Evolutionary conservation across 2,888 invertebrate genomes (phyloP), one percentile per base, ranked within the genome.

Genomic region (Tigriopus californicus): DNA sequence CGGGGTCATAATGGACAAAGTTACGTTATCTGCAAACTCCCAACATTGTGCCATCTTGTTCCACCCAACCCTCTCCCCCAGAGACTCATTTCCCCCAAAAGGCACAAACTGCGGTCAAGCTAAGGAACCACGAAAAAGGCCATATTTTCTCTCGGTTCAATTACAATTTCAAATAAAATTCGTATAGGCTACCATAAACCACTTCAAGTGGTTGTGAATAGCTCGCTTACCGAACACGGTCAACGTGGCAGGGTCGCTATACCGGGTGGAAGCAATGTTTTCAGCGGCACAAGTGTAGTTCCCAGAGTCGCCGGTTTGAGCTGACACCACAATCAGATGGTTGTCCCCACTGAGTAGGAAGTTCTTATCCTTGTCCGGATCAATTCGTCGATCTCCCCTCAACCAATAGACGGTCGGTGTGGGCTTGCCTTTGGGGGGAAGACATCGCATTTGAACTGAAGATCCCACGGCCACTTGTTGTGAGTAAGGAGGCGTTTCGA

Each of bases 261-360:
- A 77, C 63, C 90, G 77, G 67, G 83, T 83, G 25, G 84, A 86
- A 1, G 90, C 91, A 60, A 89, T 81, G 71, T 94, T 94, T 71
- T 89, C 86, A 1, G 91, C 92, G 41, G 89, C 88, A 71, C 94
- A 95, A 61, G 90, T 90, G 73, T 92, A 95, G 77, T 94, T 95
- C 58, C 88, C 92, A 74, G 85, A 85, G 73, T 94, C 89, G 73
- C 81, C 78, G 42, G 90, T 77, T 58, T 87, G 79, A 60, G 89
- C 89, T 70, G 90, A 83, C 64, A 70, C 72, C 64, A 92, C 82
- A 62, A 91, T 78, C 62, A 72, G 69, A 67, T 85, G 87, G 1
- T 87, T 88, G 33, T 58, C 58, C 13, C 24, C 47, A 12, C 48
- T 49, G 13, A 58, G 18, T 13, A 58, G 33, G 44, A 24, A 58